Evolutionary conservation across 2,113 vertebrate genomes (phyloP).

Genomic region (Merops nubicus): DNA sequence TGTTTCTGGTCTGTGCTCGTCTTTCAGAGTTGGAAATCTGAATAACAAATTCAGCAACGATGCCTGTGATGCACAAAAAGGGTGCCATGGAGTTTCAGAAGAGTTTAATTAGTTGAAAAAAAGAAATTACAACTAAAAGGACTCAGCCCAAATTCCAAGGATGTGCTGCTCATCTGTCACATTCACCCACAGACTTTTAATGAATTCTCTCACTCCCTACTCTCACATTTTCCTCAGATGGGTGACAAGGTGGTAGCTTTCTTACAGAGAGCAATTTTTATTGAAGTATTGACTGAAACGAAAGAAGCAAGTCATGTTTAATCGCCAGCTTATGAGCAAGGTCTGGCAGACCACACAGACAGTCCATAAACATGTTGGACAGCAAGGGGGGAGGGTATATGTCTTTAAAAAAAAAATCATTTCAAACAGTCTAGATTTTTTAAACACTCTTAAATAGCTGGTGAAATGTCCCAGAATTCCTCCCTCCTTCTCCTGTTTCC

Average conservation of each 20-base stretch:
- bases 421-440: neutral
- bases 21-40: neutral
- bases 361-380: neutral
- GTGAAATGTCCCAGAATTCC: rapidly evolving
- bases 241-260: neutral
- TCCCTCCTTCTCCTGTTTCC: neutral
- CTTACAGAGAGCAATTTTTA: neutral
- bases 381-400: rapidly evolving
- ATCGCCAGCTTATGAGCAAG: neutral
- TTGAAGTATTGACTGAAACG: neutral
- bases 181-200: neutral
- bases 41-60: neutral
- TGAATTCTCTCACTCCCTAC: neutral
- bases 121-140: neutral
- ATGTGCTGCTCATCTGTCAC: neutral
- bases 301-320: neutral
- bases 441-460: neutral
- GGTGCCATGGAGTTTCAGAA: neutral
- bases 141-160: neutral
- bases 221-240: neutral
- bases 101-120: neutral
- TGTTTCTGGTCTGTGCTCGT: neutral
- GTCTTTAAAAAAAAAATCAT: neutral
- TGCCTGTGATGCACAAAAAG: neutral
- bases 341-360: neutral